These are phyloP conservation scores for Pachyramphus minor DNA, from an alignment of 2,113 vertebrate species.

Conservation along the genomic window DNA sequence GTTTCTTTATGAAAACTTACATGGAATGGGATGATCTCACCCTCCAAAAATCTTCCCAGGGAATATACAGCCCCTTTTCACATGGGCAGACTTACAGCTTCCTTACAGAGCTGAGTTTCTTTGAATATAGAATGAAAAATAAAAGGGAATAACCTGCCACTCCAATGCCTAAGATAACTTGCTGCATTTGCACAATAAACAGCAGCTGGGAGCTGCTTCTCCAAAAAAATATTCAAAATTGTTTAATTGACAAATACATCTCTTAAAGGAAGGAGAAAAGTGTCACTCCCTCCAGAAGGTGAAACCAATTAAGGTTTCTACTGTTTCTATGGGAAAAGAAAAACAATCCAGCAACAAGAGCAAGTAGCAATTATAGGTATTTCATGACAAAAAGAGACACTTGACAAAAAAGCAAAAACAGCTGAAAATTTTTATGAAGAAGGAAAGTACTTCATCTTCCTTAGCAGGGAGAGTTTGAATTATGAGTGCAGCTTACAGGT, in stretches of 20 bases:
- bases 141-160: not conserved
- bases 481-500: not conserved
- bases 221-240: not conserved
- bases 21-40: not conserved
- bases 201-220: not conserved
- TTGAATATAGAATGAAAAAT: not conserved
- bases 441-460: not conserved
- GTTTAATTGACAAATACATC: conserved; percentile 36
- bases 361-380: not conserved
- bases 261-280: not conserved
- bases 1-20: not conserved
- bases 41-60: not conserved
- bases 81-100: not conserved
- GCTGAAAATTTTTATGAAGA: not conserved
- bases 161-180: not conserved
- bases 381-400: not conserved
- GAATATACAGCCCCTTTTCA: not conserved
- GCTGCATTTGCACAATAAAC: conserved; percentile 52
- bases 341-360: not conserved
- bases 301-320: conserved; percentile 44
- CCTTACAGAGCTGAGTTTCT: not conserved
- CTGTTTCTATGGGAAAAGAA: not conserved
- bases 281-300: not conserved
- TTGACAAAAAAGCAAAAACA: not conserved
- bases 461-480: not conserved